Conservation (phyloP, 2,888 invertebrate species). For the Lampropteryx suffumata region DNA sequence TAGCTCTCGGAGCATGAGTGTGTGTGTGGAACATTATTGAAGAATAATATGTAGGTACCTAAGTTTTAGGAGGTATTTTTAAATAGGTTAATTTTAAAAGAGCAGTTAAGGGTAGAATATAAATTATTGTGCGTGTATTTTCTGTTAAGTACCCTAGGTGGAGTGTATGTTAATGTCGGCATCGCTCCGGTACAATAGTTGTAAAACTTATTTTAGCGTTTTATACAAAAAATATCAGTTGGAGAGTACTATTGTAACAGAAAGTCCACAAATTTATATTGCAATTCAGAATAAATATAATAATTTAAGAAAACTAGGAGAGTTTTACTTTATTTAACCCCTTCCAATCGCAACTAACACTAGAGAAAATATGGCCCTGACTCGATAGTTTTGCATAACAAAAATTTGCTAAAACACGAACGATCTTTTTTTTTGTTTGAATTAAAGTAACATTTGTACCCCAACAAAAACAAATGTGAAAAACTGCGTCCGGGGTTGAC, state of each 20-base stretch:
- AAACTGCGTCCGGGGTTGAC: too few species aligned
- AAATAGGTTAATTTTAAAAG: conserved; percentile 73
- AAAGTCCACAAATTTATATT: conserved; percentile 82
- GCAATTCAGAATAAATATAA: conserved; percentile 81
- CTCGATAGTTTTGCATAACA: too few species aligned
- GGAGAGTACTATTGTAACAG: conserved; percentile 80
- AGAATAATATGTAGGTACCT: conserved; percentile 72
- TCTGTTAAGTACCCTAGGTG: conserved; percentile 68
- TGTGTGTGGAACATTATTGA: conserved; percentile 69
- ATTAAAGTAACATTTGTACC: too few species aligned
- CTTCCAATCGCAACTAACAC: conserved; percentile 6
- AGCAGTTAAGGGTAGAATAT: conserved; percentile 71
- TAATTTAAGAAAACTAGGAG: conserved; percentile 67
- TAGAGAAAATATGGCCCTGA: too few species aligned
- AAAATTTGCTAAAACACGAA: too few species aligned
- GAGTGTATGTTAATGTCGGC: conserved; percentile 56
- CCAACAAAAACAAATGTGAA: too few species aligned
- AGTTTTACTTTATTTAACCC: conserved; percentile 42
- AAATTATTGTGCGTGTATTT: conserved; percentile 81
- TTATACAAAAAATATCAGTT: conserved; percentile 78
- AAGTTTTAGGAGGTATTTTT: conserved; percentile 70
- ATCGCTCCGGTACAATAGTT: conserved; percentile 72
- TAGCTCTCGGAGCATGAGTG: conserved; percentile 51
- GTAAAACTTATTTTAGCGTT: conserved; percentile 76
- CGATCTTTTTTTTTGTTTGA: too few species aligned